These are phyloP conservation scores for Anarrhichthys ocellatus DNA, from an alignment of 2,113 vertebrate genomes.

Conservation along the genomic window DNA sequence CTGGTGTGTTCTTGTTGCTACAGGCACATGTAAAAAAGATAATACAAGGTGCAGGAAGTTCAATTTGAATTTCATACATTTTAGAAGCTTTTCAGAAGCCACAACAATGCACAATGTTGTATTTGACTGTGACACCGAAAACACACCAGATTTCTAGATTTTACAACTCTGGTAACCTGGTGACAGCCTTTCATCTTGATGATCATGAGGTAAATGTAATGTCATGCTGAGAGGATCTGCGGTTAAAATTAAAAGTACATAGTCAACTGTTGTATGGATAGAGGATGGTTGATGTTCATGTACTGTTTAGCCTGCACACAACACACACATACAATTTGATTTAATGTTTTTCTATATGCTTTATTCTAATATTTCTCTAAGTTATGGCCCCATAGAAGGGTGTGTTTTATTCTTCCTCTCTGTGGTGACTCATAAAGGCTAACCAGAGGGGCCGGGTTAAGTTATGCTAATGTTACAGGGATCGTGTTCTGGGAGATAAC, in stretches of 20 bases:
- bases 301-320: neutral
- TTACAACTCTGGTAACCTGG: neutral
- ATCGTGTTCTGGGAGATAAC: slow-evolving; percentile 68
- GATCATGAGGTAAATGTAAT: neutral
- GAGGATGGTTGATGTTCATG: neutral
- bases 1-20: neutral
- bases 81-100: neutral
- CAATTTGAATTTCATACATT: neutral
- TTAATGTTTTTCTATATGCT: neutral
- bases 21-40: neutral
- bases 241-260: too few species aligned
- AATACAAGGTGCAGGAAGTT: neutral
- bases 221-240: too few species aligned
- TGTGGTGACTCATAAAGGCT: slow-evolving; percentile 65
- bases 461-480: slow-evolving; percentile 70
- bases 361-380: slow-evolving; percentile 7
- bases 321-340: neutral
- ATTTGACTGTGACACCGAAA: neutral
- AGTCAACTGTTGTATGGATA: neutral
- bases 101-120: neutral
- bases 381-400: slow-evolving; percentile 20
- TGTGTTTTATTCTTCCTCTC: slow-evolving; percentile 25
- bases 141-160: neutral
- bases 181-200: neutral
- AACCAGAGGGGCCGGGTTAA: slow-evolving; percentile 69